Evolutionary conservation across 2,113 vertebrate species (phyloP), one percentile per base, ranked within the genome.

Genomic region (Merops nubicus): DNA sequence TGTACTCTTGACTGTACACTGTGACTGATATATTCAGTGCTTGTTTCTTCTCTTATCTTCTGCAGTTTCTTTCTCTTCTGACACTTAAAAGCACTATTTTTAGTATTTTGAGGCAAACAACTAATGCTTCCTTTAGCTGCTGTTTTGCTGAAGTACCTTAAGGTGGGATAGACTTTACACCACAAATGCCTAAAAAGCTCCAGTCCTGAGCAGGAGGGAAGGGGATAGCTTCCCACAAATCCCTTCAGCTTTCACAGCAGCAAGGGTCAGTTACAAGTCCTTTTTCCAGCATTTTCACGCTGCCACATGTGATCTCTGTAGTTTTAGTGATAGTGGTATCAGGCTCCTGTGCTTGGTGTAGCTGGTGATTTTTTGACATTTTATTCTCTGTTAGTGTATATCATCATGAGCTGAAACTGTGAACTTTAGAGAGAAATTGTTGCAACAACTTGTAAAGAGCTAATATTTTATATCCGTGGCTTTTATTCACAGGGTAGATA

Each of bases 401-500:
- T 64, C 50, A 53, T 38, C 42, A 72, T 2, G 3, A 84, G 17
- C 56, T 65, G 38, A 85, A 89, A 33, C 15, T 59, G 34, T 70
- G 57, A 90, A 25, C 15, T 60, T 57, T 67, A 65, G n/a, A 70
- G 25, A 62, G 22, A 91, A 92, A 62, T 74, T 69, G 9, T 67
- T 91, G 67, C 28, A 85, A 69, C 21, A 93, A 63, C 28, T 48
- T 74, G 28, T 53, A 34, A 70, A 91, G 59, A 77, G 16, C 12
- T 85, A 62, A 29, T 82, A 57, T 74, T 94, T 95, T 90, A 42
- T 62, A 82, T 50, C 34, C 25, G 9, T 21, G n/a, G 9, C 11
- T 93, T 93, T 91, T 87, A 59, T 87, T 93, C 80, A 89, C 22
- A 51, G 18, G 9, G 21, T 76, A 83, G 72, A 45, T 90, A 93